Base-by-base conservation (phyloP, 2,888 invertebrate species). In the Cremastinae sp. region DNA sequence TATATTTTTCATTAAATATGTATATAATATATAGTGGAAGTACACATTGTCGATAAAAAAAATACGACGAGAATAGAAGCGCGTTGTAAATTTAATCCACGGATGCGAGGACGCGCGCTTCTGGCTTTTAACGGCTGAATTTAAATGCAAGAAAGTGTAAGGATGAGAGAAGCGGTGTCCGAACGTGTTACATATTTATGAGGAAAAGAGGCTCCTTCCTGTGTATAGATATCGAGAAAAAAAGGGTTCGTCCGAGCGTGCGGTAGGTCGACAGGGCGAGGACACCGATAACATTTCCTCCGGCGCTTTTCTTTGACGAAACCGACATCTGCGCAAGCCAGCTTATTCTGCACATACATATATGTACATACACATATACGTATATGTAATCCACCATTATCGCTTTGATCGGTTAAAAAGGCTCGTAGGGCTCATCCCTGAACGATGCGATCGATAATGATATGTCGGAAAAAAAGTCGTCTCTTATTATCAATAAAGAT, bases 191-290 rank as follows among this genome's bases (percentile, higher is more conserved):
- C 41, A 28, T 61, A 10, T 47, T 5, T 35, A 45, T 61, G 22
- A 28, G 22, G 43, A 41, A 59, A 12, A 18, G 18, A 53, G n/a
- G 37, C 39, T 39, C 9, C 20, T 49, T 51, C 49, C 62, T 62
- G 39, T 62, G 20, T 62, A 62, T 35, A 53, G 35, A 9, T 55
- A 35, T 18, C 62, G 53, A 20, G 18, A 22, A 22, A 61, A 55
- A 66, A 53, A 41, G 55, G 41, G 66, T 37, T 66, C 73, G 66
- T 68, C 53, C 73, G 61, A 73, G 73, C 73, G 55, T 73, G 55
- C 39, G 12, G 53, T 39, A 10, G n/a, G n/a, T 55, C 59, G 39
- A 49, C 45, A 72, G 47, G 56, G 72, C 49, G 72, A 41, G 72
- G 14, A 62, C 14, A 45, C 35, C 65, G 49, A 10, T 12, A 47